A percentile compares a stretch with the other conserved stretches of the same genome.
These are phyloP conservation scores for Poecilia picta DNA, from an alignment of 2,797 vertebrate genomes.

Conservation along the genomic window DNA sequence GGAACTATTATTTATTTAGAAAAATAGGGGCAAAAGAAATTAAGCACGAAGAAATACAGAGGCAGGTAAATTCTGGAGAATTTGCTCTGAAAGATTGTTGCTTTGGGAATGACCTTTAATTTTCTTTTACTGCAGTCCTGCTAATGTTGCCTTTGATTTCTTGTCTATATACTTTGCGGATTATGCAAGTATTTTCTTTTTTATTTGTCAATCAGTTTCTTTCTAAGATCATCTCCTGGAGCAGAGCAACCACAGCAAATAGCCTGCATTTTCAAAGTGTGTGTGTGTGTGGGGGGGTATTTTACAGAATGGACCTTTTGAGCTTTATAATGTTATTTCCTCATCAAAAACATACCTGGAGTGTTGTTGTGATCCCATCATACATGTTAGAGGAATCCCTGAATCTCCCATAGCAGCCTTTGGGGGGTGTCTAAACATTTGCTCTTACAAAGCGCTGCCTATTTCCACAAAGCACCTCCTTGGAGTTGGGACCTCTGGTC, in stretches of 20 bases:
- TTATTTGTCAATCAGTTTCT: not conserved
- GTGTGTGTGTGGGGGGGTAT: no score
- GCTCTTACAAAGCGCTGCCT: no score
- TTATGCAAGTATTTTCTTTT: not conserved
- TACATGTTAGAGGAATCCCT: no score
- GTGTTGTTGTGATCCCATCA: no score
- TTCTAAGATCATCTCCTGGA: not conserved
- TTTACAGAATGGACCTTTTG: no score
- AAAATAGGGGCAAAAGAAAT: not conserved
- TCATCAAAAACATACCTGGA: no score
- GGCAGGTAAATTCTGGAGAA: not conserved
- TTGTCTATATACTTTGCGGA: not conserved
- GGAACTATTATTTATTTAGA: not conserved
- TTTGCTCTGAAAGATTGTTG: not conserved
- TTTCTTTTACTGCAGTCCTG: not conserved
- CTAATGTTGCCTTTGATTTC: not conserved
- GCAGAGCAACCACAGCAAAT: not conserved
- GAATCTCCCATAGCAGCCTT: no score
- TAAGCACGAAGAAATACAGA: not conserved
- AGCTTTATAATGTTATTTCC: no score
- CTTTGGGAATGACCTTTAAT: not conserved
- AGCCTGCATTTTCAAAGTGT: not conserved
- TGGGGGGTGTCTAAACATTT: no score
- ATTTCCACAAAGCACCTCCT: no score
- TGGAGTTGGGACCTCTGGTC: no score